Evolutionary conservation across 2,888 invertebrate genomes (phyloP).

Genomic region (Aphidoletes aphidimyza): DNA sequence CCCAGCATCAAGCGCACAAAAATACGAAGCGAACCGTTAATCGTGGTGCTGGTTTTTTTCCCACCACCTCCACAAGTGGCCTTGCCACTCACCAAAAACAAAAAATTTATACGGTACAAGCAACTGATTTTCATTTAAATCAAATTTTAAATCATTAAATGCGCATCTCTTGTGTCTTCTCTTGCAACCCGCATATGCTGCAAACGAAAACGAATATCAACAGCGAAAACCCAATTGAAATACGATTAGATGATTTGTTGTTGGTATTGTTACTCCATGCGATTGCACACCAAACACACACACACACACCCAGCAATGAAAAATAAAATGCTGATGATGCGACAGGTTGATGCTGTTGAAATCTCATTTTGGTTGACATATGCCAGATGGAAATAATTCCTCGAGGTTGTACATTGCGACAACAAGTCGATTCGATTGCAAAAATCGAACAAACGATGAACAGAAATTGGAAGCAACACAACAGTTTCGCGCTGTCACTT

Average conservation of each 20-base stretch:
- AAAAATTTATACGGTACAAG: background rate
- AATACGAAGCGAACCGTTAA: background rate
- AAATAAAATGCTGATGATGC: no score
- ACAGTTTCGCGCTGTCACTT: slow-evolving; percentile 4
- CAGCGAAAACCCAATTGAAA: slow-evolving; percentile 8
- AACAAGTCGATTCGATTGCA: background rate
- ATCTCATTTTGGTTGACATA: slow-evolving; percentile 41
- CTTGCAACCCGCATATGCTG: slow-evolving; percentile 34
- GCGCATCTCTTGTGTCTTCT: slow-evolving; percentile 16
- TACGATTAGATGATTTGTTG: slow-evolving; percentile 45
- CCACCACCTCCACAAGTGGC: slow-evolving; percentile 9
- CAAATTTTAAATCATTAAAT: slow-evolving; percentile 32
- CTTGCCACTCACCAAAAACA: background rate
- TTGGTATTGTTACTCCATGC: background rate
- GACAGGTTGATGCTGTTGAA: no score
- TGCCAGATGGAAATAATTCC: slow-evolving; percentile 42
- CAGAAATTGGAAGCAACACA: no score
- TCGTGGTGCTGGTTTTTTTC: background rate
- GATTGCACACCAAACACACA: background rate
- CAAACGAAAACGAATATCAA: no score
- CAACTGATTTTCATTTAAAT: slow-evolving; percentile 48
- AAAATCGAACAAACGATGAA: no score
- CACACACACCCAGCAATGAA: no score
- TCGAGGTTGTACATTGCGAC: slow-evolving; percentile 25
- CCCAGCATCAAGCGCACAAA: no score